Base-by-base conservation (phyloP, 2,797 vertebrate genomes). In the Pseudochirops cupreus region DNA sequence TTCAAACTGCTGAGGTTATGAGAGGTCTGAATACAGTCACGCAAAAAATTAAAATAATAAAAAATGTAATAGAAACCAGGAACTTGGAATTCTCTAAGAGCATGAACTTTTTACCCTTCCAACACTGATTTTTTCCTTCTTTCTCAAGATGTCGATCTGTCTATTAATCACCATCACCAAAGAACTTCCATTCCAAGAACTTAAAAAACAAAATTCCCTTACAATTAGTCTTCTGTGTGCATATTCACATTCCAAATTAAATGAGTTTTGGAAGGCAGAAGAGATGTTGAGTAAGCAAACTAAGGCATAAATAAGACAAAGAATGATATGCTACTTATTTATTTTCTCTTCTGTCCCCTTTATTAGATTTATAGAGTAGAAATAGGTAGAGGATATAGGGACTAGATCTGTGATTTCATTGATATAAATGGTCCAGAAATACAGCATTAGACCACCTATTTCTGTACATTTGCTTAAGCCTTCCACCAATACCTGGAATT, bases 61-160 rank as follows among this genome's bases (percentile, higher is more conserved):
- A 98, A 97, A 97, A 96, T 62, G 50, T 98, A 98, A 98, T 98
- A 96, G 92, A 95, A 98, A 98, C 93, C 97, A 98, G 96, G 93
- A 98, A 98, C 92, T 96, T 95, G 31, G 82, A 98, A 97, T 98
- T 97, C 91, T 96, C 39, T 54, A 97, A 96, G 33, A 98, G 31
- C 29, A 87, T 98, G 96, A 98, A 98, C 97, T 97, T 98, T 98
- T 98, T 98, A 97, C 96, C 96, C 55, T 98, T 96, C 82, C 91
- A 97, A 96, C 91, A 96, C 6, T 90, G 82, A 52, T 0, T 94
- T 97, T 98, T 96, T 1, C 3, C 94, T 29, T 53, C 94, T 96
- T 97, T 93, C 94, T 95, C 90, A 87, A 90, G 56, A 95, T 97
- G 12, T 94, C 94, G 54, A 53, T 93, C 54, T 13, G 57, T 93